Percentiles rank a stretch among this genome's conserved stretches.
These are phyloP conservation scores for Hirundichthys speculiger DNA, from an alignment of 2,113 vertebrate genomes.

Conservation along the genomic window DNA sequence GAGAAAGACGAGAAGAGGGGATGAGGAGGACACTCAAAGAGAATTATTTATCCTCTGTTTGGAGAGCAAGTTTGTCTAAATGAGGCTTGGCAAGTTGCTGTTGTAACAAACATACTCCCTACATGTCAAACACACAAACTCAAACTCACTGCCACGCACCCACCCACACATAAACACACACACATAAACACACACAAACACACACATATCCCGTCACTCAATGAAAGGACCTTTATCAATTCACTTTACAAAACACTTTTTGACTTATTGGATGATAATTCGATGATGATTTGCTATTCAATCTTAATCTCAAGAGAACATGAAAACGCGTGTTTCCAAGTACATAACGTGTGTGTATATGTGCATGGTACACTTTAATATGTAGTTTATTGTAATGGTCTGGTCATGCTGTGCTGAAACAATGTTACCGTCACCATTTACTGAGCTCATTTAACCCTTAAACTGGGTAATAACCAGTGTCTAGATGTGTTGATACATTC, in stretches of 20 bases:
- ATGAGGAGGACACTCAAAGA: slow-evolving; percentile 79
- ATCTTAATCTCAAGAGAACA: neutral
- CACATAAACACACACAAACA: neutral
- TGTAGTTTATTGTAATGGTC: slow-evolving; percentile 53
- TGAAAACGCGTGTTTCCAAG: neutral
- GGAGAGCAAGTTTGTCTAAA: slow-evolving; percentile 79
- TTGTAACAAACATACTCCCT: slow-evolving; percentile 45
- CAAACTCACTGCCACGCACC: neutral
- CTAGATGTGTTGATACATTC: slow-evolving; percentile 31
- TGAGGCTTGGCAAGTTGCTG: slow-evolving; percentile 38
- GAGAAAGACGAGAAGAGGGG: slow-evolving; percentile 2
- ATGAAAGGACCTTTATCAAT: neutral
- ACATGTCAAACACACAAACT: slow-evolving; percentile 14
- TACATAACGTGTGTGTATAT: slow-evolving; percentile 2
- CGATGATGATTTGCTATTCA: neutral
- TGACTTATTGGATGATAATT: slow-evolving; percentile 11
- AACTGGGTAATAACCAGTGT: slow-evolving; percentile 51
- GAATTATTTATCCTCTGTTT: slow-evolving; percentile 88
- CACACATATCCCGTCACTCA: neutral
- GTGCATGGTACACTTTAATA: neutral
- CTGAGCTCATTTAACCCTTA: slow-evolving; percentile 48
- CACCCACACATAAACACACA: slow-evolving; percentile 9
- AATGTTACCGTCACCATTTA: slow-evolving; percentile 40
- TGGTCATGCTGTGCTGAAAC: slow-evolving; percentile 45
- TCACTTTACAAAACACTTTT: neutral